phyloP scores from a whole-genome alignment of 2,888 invertebrate species.

The Spisula solida region DNA sequence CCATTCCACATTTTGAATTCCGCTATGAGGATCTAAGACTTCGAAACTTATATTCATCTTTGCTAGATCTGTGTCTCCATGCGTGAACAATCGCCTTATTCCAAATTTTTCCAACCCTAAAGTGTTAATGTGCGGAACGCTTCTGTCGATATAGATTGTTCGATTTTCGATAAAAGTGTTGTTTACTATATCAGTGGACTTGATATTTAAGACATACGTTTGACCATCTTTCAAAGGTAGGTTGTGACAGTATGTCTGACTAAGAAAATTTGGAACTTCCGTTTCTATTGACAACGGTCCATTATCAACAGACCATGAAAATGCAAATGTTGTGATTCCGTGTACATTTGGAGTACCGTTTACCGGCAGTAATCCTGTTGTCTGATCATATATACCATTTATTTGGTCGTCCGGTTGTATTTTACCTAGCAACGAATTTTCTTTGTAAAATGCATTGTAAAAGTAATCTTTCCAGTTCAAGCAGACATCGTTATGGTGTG shows the following conservation, averaged over 20 bases:
- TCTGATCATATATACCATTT: conserved; percentile 67
- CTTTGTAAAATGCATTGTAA: conserved; percentile 56
- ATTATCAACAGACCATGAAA: conserved; percentile 36
- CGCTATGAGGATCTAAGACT: conserved; percentile 74
- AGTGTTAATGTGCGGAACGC: conserved; percentile 69
- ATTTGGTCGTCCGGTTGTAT: conserved; percentile 54
- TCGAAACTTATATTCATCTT: conserved; percentile 71
- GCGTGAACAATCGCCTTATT: conserved; percentile 69
- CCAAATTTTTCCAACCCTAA: conserved; percentile 68
- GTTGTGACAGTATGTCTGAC: conserved; percentile 53
- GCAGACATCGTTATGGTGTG: conserved; percentile 64
- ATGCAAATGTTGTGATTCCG: conserved; percentile 64
- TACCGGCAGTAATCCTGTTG: conserved; percentile 59
- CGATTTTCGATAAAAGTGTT: conserved; percentile 61
- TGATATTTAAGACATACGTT: conserved; percentile 61
- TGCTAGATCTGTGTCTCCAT: conserved; percentile 71
- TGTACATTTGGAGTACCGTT: conserved; percentile 70
- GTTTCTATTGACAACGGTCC: background rate
- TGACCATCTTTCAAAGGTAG: conserved; percentile 65
- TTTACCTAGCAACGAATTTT: conserved; percentile 56
- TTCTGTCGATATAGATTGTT: conserved; percentile 68
- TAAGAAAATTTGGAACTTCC: conserved; percentile 32
- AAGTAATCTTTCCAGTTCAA: conserved; percentile 69
- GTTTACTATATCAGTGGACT: conserved; percentile 68
- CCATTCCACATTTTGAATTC: conserved; percentile 70